Conservation (phyloP, 1,140 invertebrate genomes). For the Lethrus apterus region DNA sequence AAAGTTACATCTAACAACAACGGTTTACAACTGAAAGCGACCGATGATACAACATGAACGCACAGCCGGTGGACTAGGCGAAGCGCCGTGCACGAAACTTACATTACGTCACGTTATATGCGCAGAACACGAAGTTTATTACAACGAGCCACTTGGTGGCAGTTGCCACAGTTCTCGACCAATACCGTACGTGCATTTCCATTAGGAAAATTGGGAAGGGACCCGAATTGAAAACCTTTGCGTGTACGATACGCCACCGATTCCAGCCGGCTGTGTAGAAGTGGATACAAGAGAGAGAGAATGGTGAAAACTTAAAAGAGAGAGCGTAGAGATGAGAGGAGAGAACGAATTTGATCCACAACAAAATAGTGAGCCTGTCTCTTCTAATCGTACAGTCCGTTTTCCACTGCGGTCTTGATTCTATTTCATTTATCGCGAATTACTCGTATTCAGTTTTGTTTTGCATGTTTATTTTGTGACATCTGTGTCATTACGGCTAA, state of each 20-base stretch:
- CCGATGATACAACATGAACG: conserved; percentile 23
- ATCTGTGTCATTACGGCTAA: conserved; percentile 25
- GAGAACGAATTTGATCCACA: conserved; percentile 42
- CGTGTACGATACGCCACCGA: conserved; percentile 25
- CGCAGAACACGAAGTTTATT: conserved; percentile 19
- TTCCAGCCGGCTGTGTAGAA: conserved; percentile 29
- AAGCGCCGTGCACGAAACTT: conserved; percentile 14
- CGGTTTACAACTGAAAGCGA: conserved; percentile 38
- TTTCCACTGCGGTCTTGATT: conserved; percentile 37
- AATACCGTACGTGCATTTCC: conserved; percentile 25
- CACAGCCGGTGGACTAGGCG: conserved; percentile 19
- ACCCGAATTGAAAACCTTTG: conserved; percentile 16
- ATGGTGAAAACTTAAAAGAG: conserved; percentile 43
- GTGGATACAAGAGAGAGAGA: conserved; percentile 40
- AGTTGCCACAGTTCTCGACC: conserved; percentile 18
- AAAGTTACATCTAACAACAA: conserved; percentile 33
- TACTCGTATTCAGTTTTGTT: conserved; percentile 23
- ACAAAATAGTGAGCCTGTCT: conserved; percentile 43
- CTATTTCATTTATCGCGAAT: conserved; percentile 30
- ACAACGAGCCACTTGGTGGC: conserved; percentile 25
- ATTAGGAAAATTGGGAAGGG: conserved; percentile 3
- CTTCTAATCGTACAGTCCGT: conserved; percentile 40
- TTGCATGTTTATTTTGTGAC: conserved; percentile 31
- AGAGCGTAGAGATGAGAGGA: conserved; percentile 40
- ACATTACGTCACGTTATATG: conserved; percentile 25